Percentiles rank a stretch among this genome's conserved stretches.
Evolutionary conservation across 2,113 vertebrate species (phyloP).

Genomic region (Ancistrus triradiatus): DNA sequence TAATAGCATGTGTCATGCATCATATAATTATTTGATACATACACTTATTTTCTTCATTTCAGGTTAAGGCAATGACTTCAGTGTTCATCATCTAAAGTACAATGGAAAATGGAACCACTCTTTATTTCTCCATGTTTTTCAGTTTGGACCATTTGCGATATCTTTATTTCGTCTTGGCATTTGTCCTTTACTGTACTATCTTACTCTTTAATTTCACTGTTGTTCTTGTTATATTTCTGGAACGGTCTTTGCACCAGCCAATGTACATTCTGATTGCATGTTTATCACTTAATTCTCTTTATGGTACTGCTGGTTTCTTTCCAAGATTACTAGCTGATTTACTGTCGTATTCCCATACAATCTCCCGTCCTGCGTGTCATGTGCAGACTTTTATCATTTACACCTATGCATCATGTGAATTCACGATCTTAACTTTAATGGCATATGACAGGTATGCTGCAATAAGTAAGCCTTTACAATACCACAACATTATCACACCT

Average conservation of each 20-base stretch:
- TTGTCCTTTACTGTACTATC: constrained; percentile 27
- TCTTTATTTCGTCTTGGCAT: constrained; percentile 14
- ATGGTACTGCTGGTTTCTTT: constrained; percentile 64
- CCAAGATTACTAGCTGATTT: constrained; percentile 61
- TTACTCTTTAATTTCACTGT: constrained; percentile 28
- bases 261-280: constrained; percentile 69
- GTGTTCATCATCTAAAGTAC: neutral
- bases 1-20: too few species aligned
- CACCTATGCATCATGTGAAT: constrained; percentile 63
- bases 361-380: constrained; percentile 56
- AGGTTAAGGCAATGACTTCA: constrained; percentile 12
- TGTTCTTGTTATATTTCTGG: constrained; percentile 24
- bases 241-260: constrained; percentile 50
- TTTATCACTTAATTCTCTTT: constrained; percentile 65
- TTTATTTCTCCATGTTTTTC: constrained; percentile 36
- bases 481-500: constrained; percentile 59
- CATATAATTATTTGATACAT: too few species aligned
- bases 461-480: constrained; percentile 66
- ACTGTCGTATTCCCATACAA: constrained; percentile 52
- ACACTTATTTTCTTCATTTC: constrained; percentile 8
- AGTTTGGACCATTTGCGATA: constrained; percentile 29
- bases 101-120: constrained; percentile 29
- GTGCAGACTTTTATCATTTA: constrained; percentile 65
- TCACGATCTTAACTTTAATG: constrained; percentile 65
- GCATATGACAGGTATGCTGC: constrained; percentile 67